A percentile compares a stretch with the other conserved stretches of the same genome.
phyloP scores from a whole-genome alignment of 2,113 vertebrate genomes.

The Oceanites oceanicus region DNA sequence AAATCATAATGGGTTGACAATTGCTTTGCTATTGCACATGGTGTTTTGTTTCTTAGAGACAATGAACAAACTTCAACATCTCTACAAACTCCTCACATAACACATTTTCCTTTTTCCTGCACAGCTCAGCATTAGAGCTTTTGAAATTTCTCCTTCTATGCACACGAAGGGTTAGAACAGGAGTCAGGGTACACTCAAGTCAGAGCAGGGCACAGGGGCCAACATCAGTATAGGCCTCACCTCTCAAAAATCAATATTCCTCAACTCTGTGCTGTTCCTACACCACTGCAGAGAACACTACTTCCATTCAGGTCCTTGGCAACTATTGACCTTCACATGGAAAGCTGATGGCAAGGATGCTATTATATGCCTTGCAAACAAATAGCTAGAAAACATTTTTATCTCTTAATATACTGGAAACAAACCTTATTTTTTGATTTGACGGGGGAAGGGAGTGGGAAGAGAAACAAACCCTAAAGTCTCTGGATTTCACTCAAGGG shows the following conservation, averaged over 20 bases:
- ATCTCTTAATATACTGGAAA: not conserved
- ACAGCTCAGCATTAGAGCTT: not conserved
- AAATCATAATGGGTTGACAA: not conserved
- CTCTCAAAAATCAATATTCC: not conserved
- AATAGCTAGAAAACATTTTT: not conserved
- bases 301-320: not conserved
- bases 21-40: not conserved
- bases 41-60: not conserved
- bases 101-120: not conserved
- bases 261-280: not conserved
- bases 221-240: not conserved
- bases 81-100: not conserved
- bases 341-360: not conserved
- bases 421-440: not conserved
- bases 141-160: not conserved
- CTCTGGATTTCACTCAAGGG: not conserved
- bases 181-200: not conserved
- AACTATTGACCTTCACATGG: not conserved
- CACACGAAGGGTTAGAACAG: not conserved
- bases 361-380: not conserved
- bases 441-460: not conserved
- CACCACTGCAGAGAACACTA: not conserved
- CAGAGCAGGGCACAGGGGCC: too few species aligned
- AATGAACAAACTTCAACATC: not conserved
- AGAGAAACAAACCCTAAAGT: not conserved